phyloP scores from a whole-genome alignment of 2,888 invertebrate species.

The Folsomia candida region DNA sequence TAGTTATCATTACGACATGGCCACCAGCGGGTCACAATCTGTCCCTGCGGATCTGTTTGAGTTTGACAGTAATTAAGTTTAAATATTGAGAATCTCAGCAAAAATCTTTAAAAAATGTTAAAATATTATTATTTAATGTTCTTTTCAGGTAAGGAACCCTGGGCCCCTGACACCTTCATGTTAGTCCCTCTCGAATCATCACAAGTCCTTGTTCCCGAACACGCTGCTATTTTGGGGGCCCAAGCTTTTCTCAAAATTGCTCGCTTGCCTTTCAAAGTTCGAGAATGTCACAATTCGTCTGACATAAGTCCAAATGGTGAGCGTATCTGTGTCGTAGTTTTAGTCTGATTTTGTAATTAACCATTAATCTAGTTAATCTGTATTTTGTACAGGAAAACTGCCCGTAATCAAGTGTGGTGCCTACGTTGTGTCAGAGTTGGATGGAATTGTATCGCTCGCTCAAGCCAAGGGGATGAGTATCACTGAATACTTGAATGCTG shows the following conservation, averaged over 20 bases:
- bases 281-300: constrained; percentile 71
- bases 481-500: constrained; percentile 67
- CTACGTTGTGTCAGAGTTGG: constrained; percentile 84
- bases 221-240: constrained; percentile 88
- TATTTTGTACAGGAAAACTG: constrained; percentile 65
- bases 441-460: constrained; percentile 69
- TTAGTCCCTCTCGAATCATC: constrained; percentile 89
- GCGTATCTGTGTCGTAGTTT: constrained; percentile 9
- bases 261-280: constrained; percentile 35
- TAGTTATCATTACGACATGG: too few species aligned
- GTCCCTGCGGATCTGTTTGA: background rate
- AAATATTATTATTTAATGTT: background rate
- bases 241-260: constrained; percentile 88
- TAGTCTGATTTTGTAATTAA: background rate
- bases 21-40: background rate
- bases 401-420: constrained; percentile 90
- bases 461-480: constrained; percentile 65
- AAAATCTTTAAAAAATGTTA: constrained; percentile 2
- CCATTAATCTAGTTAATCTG: background rate
- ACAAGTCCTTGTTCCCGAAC: constrained; percentile 89
- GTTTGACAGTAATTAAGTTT: constrained; percentile 4
- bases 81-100: background rate
- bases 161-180: constrained; percentile 82
- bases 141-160: constrained; percentile 75
- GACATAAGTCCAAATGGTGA: constrained; percentile 87